Evolutionary conservation across 53 echinoderm and acorn worm species (phyloP).

Genomic region (Hippasteria phrygiana): DNA sequence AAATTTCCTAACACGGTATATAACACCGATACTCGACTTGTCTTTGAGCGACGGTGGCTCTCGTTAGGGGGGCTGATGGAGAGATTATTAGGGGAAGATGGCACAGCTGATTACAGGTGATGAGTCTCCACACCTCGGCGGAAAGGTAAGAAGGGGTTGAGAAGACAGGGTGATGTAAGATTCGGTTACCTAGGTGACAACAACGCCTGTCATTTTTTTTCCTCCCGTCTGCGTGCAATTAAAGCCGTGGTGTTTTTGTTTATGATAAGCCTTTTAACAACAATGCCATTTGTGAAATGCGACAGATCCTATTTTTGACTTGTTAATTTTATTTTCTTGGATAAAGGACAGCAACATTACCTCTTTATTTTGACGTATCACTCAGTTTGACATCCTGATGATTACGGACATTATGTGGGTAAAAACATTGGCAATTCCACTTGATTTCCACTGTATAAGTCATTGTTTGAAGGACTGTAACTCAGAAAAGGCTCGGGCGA

Average conservation of each 20-base stretch:
- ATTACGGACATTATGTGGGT: too few relatives aligned
- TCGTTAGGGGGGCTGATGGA: slow-evolving; percentile 34
- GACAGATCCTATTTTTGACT: too few relatives aligned
- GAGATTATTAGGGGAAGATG: slow-evolving; percentile 31
- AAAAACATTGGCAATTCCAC: too few relatives aligned
- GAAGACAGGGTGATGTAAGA: slow-evolving; percentile 32
- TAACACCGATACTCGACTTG: slow-evolving; percentile 54
- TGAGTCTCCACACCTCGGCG: slow-evolving; percentile 54
- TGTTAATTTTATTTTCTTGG: too few relatives aligned
- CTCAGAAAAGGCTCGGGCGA: too few relatives aligned
- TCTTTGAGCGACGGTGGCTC: neutral
- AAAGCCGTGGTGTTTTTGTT: slow-evolving; percentile 8
- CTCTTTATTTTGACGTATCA: too few relatives aligned
- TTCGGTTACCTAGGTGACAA: slow-evolving; percentile 51
- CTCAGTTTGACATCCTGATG: too few relatives aligned
- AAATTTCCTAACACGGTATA: neutral
- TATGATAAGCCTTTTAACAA: too few relatives aligned
- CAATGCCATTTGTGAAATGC: too few relatives aligned
- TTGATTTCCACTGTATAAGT: too few relatives aligned
- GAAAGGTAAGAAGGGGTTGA: slow-evolving; percentile 19
- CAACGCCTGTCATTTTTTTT: slow-evolving; percentile 12
- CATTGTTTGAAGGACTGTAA: too few relatives aligned
- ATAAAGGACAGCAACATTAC: too few relatives aligned
- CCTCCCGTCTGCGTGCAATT: neutral
- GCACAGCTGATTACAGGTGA: slow-evolving; percentile 38